Percentiles rank a stretch among this genome's conserved stretches.
phyloP scores from a whole-genome alignment of 2,888 invertebrate genomes.

The Spodoptera picta region DNA sequence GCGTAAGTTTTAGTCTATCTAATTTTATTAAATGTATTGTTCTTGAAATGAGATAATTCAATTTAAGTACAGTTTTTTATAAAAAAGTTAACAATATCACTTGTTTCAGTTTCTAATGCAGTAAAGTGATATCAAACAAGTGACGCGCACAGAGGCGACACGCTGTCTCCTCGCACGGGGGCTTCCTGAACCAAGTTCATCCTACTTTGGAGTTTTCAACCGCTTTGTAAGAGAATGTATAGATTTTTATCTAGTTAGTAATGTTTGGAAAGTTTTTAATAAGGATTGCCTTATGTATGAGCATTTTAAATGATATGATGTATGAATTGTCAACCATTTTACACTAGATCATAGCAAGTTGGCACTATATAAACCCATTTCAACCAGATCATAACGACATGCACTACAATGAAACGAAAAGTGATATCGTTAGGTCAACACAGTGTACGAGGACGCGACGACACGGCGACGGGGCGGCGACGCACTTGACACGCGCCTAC shows the following conservation, averaged over 20 bases:
- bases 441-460: slow-evolving; percentile 4
- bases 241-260: background rate
- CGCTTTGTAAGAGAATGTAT: background rate
- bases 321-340: too few species aligned
- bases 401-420: slow-evolving; percentile 10
- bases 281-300: too few species aligned
- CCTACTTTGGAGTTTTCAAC: too few species aligned
- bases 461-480: slow-evolving; percentile 24
- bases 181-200: slow-evolving; percentile 4
- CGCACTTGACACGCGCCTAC: slow-evolving; percentile 49
- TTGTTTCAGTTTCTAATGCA: background rate
- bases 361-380: background rate
- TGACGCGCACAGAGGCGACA: background rate
- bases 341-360: too few species aligned
- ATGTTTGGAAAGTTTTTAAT: background rate
- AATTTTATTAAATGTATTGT: too few species aligned
- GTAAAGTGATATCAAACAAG: background rate
- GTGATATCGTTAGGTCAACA: slow-evolving; percentile 12
- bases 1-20: too few species aligned
- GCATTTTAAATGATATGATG: too few species aligned
- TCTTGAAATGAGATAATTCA: too few species aligned
- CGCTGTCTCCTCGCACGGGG: slow-evolving; percentile 6
- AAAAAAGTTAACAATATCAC: slow-evolving; percentile 11
- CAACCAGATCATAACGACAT: background rate
- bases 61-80: background rate